phyloP scores from a whole-genome alignment of 64 coral and sea anemone species.

The Actinia equina region DNA sequence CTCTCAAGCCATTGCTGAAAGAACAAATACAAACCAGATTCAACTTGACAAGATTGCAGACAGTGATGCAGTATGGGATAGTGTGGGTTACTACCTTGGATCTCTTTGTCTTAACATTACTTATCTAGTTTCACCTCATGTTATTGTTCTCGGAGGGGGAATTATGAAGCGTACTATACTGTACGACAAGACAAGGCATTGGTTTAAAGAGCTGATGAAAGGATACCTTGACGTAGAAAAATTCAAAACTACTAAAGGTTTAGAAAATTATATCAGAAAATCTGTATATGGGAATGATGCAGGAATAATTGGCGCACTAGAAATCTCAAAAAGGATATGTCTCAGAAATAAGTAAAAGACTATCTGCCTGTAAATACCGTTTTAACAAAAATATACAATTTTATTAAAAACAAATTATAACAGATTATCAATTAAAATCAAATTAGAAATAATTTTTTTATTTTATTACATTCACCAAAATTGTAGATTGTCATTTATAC shows the following conservation, averaged over 20 bases:
- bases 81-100: constrained; percentile 87
- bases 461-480: neutral
- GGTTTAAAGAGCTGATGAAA: constrained; percentile 69
- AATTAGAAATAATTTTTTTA: neutral
- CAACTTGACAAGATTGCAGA: constrained; percentile 56
- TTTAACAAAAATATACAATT: neutral
- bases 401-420: neutral
- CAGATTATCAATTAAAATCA: neutral
- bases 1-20: constrained; percentile 69
- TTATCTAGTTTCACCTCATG: constrained; percentile 73
- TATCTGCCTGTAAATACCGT: neutral
- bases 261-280: constrained; percentile 71
- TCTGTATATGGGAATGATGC: constrained; percentile 64
- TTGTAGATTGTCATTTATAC: neutral
- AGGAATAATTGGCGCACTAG: constrained; percentile 79
- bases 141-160: constrained; percentile 83
- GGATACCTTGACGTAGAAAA: constrained; percentile 70
- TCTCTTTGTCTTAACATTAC: constrained; percentile 86
- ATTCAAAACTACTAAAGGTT: constrained; percentile 70
- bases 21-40: constrained; percentile 43
- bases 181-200: constrained; percentile 43
- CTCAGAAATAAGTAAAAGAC: neutral
- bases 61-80: constrained; percentile 80
- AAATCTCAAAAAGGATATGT: constrained; percentile 37
- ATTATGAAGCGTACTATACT: constrained; percentile 78